A percentile compares a stretch with the other conserved stretches of the same genome.
These are phyloP conservation scores for Steinernema carpocapsae DNA, from an alignment of 2,888 invertebrate genomes.

Conservation along the genomic window DNA sequence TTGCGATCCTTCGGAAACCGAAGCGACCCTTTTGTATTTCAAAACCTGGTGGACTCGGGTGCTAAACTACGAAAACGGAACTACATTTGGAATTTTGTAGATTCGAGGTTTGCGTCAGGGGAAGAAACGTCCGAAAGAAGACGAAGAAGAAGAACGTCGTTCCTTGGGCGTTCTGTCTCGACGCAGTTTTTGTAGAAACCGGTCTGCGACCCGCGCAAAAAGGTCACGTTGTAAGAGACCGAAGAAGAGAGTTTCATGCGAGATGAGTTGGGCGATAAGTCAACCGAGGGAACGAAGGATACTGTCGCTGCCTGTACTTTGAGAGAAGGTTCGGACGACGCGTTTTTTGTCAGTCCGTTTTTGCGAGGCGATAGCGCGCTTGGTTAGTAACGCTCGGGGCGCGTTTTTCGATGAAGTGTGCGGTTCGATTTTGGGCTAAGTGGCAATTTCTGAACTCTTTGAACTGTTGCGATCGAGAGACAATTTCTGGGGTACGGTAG, in stretches of 20 bases:
- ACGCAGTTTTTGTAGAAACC: slow-evolving; percentile 31
- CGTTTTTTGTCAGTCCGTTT: background rate
- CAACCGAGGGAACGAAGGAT: background rate
- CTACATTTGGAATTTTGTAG: slow-evolving; percentile 5
- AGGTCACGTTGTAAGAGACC: slow-evolving; percentile 24
- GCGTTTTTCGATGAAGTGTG: background rate
- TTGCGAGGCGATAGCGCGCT: background rate
- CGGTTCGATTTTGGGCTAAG: background rate
- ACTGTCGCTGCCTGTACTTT: slow-evolving; percentile 28
- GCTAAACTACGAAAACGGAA: background rate
- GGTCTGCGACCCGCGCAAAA: slow-evolving; percentile 26
- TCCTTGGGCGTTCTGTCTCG: background rate
- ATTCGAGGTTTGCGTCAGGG: background rate
- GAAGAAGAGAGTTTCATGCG: slow-evolving; percentile 11
- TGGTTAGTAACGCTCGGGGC: background rate
- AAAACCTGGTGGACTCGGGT: background rate
- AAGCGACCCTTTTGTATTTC: background rate
- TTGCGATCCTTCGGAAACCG: background rate
- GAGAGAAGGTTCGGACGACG: background rate
- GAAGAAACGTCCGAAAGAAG: background rate
- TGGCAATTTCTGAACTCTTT: too few species aligned
- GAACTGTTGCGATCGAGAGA: too few species aligned
- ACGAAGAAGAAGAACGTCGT: background rate
- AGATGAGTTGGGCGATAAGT: slow-evolving; percentile 26
- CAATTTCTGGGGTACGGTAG: too few species aligned